Conservation (phyloP, 2,797 vertebrate species). For the Odontamblyopus rebecca region DNA sequence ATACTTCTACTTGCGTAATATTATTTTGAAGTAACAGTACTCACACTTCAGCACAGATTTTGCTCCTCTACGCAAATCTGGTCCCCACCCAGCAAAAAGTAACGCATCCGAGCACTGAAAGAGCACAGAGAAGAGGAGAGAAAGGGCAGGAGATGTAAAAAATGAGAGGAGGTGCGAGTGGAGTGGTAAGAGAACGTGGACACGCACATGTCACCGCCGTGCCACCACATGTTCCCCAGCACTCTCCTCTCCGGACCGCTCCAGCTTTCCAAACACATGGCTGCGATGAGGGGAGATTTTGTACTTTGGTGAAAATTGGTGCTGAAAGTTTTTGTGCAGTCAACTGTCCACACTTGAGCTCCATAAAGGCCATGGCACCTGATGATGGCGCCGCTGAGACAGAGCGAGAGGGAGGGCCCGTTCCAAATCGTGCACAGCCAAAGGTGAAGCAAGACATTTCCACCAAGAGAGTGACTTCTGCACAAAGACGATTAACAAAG, state of each 20-base stretch:
- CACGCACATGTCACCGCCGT: slow-evolving; percentile 36
- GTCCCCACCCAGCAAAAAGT: background rate
- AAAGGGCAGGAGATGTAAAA: slow-evolving; percentile 27
- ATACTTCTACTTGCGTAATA: too few relatives aligned
- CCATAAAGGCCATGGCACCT: slow-evolving; percentile 7
- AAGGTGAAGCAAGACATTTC: background rate
- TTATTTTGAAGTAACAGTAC: too few relatives aligned
- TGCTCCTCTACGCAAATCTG: too few relatives aligned
- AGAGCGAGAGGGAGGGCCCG: too few relatives aligned
- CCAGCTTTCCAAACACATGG: slow-evolving; percentile 22
- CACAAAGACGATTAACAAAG: background rate
- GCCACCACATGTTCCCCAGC: slow-evolving; percentile 21
- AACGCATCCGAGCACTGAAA: slow-evolving; percentile 26
- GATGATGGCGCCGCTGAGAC: background rate
- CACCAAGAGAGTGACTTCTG: background rate
- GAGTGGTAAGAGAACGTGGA: slow-evolving; percentile 31
- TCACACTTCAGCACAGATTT: too few relatives aligned
- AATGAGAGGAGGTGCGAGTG: slow-evolving; percentile 40
- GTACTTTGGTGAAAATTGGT: slow-evolving; percentile 7
- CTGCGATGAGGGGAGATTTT: background rate
- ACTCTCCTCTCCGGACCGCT: slow-evolving; percentile 12
- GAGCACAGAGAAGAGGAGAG: slow-evolving; percentile 55
- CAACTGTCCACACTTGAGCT: background rate
- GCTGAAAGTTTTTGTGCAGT: slow-evolving; percentile 14
- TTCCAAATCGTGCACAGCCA: background rate